Evolutionary conservation across 2,888 invertebrate genomes (phyloP), one percentile per base, ranked within the genome.

Genomic region (Noctua janthina): DNA sequence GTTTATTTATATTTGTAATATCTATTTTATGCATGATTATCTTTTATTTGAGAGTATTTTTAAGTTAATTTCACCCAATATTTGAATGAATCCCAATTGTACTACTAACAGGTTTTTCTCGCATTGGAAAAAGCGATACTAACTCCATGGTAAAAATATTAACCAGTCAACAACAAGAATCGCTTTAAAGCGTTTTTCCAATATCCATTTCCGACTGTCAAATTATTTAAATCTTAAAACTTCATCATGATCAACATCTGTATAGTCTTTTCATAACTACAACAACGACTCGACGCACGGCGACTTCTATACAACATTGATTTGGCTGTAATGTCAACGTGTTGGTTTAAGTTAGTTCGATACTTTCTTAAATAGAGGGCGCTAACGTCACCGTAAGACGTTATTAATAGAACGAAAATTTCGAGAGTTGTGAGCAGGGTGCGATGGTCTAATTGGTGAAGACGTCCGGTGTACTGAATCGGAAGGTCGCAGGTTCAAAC

Each of bases 1-100:
- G 62, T 73, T 74, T 43, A 67, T 67, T 78, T 70, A 46, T 62
- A 75, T 76, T 84, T 35, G 59, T 66, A 29, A 11, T 82, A 69
- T 69, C 10, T 66, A 59, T 77, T 70, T 83, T 8, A 51, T 82
- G 59, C 43, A 39, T 73, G 54, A 56, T 56, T 80, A 4, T 17
- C 1, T 15, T 81, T 66, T 15, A 13, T 59, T 73, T 46, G 7
- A 73, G 43, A 35, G 51, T 73, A 43, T 81, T 39, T n/a, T 43
- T 51, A 13, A 6, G 11, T 66, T 83, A 51, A n/a, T 62, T 66
- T 56, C 1, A 49, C 15, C 5, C 23, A 51, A 15, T 51, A 10
- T 64, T 56, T 49, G 1, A 17, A 46, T 43, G 3, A 17, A 1
- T 39, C 23, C 23, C 23, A 49, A 59, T 64, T 8, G 20, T 23